Evolutionary conservation across 53 echinoderm and acorn worm genomes (phyloP), one percentile per base, ranked within the genome.

Genomic region (Echinometra lucunter): DNA sequence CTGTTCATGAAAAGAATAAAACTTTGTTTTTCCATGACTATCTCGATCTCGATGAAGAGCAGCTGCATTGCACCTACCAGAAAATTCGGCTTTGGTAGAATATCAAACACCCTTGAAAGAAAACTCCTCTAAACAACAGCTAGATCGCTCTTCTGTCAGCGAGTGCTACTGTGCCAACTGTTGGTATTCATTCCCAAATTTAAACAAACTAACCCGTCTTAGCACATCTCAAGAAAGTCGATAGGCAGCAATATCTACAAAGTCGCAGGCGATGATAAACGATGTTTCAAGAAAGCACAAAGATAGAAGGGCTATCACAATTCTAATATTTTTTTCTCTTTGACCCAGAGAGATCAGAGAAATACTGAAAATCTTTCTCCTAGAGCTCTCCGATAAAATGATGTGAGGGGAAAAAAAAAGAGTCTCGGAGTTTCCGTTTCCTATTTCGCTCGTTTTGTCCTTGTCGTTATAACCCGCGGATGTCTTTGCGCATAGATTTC

Each of bases 401-500:
- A 81, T 25, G 42, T n/a, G n/a, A n/a, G n/a, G 40, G 6, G 81
- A 42, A 21, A 44, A 80, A 5, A 63, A 81, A 44, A 81, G 81
- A 34, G 40, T 42, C 42, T 81, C 44, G 81, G 38, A 25, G n/a
- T n/a, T 81, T 81, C 81, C 81, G 81, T 81, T 81, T 81, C 81
- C 81, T 81, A 81, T 81, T 81, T 44, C 44, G 13, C 12, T 42
- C 81, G 81, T 25, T 44, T 34, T 81, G 81, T 81, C 81, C 81
- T 81, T 81, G 81, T 25, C 81, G 53, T 6, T 45, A 49, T 88
- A 34, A 4, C 90, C 90, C 42, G 90, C 28, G 63, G 90, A 57
- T 35, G 57, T 90, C 60, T 90, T 37, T 58, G 63, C 32, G 66
- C 66, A 90, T 90, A 90, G 90, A 90, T 90, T 90, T 90, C 90